Evolutionary conservation across 1,140 invertebrate species (phyloP).

Genomic region (Popillia japonica): DNA sequence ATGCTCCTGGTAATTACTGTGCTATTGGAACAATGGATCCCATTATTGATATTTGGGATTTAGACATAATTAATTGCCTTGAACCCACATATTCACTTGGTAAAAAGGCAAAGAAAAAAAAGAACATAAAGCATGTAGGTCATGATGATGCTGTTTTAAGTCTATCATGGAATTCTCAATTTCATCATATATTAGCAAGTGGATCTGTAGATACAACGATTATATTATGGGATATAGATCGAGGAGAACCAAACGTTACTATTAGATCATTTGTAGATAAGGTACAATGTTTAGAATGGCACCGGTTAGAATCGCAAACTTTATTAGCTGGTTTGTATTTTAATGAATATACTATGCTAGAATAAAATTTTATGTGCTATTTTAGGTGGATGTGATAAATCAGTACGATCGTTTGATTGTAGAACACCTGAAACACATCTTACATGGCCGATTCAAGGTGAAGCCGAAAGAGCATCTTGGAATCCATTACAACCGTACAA

Average conservation of each 20-base stretch:
- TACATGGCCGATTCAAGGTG: slow-evolving; percentile 76
- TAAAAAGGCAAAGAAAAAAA: slow-evolving; percentile 79
- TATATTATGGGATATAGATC: slow-evolving; percentile 93
- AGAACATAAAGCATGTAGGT: slow-evolving; percentile 71
- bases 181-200: slow-evolving; percentile 85
- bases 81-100: slow-evolving; percentile 87
- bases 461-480: slow-evolving; percentile 92
- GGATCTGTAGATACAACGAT: slow-evolving; percentile 89
- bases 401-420: slow-evolving; percentile 82
- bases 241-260: slow-evolving; percentile 75
- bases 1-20: slow-evolving; percentile 80
- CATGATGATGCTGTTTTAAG: slow-evolving; percentile 92
- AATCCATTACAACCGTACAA: slow-evolving; percentile 76
- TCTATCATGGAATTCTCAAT: slow-evolving; percentile 88
- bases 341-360: slow-evolving; percentile 14
- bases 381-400: slow-evolving; percentile 67
- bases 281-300: slow-evolving; percentile 87
- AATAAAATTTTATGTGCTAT: slow-evolving; percentile 3
- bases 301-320: slow-evolving; percentile 82
- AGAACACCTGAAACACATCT: slow-evolving; percentile 70
- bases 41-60: slow-evolving; percentile 93
- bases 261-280: slow-evolving; percentile 82
- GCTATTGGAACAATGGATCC: slow-evolving; percentile 92
- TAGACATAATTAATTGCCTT: slow-evolving; percentile 90
- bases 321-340: slow-evolving; percentile 73